Evolutionary conservation across 2,888 invertebrate genomes (phyloP), one percentile per base, ranked within the genome.

Genomic region (Apodemia zela): DNA sequence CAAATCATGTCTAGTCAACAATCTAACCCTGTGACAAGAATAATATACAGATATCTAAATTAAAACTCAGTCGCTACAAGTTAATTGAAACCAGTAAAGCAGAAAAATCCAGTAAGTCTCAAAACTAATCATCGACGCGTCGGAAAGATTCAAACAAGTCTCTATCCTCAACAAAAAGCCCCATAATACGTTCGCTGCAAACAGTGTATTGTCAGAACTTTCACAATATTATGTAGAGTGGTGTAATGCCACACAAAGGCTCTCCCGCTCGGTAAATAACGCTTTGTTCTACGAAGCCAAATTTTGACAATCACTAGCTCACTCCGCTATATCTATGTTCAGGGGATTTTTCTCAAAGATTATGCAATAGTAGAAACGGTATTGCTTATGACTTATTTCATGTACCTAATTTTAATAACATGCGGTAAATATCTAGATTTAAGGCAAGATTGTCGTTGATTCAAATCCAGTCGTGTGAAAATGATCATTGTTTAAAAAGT

Each of bases 291-390:
- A 81, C 81, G 86, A 92, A 92, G 92, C 92, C 92, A 92, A 92
- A 92, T 92, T 92, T 92, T 92, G 91, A 91, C 92, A 92, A 91
- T 91, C 90, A 91, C 90, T 90, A 84, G 90, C 91, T 85, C 85
- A 80, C 89, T 89, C 79, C 72, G 76, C 72, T 80, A 81, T 84
- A 84, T 82, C 83, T 84, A 80, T 77, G 79, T 75, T 72, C 72
- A 73, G 73, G 66, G 78, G 77, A 73, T 72, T 72, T 72, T 66
- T 58, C 77, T 61, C 84, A 89, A 73, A 87, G 89, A 89, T 38
- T 77, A 82, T 59, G 13, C 4, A 18, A 25, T 5, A 10, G 47
- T n/a, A 45, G 45, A 45, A n/a, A 13, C 15, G 45, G 1, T 45
- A n/a, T 38, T 45, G 15, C 45, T 45, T 13, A 45, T 45, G 11